Conservation (phyloP, 2,113 vertebrate genomes). For the Ceyx cyanopectus region DNA sequence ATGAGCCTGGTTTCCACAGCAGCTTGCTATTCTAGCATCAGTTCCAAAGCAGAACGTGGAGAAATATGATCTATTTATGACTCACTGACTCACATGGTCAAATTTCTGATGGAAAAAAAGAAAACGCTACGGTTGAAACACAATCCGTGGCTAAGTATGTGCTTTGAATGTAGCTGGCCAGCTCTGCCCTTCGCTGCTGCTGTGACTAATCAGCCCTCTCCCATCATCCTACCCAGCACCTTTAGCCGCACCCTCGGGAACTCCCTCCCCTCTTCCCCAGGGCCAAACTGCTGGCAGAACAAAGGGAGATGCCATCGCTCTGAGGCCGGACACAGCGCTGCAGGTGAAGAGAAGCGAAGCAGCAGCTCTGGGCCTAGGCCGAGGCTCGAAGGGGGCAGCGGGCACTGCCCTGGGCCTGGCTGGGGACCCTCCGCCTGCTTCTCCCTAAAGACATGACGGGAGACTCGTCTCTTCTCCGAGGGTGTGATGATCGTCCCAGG, state of each 20-base stretch:
- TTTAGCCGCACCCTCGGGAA: background rate
- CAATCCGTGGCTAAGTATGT: background rate
- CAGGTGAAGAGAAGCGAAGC: background rate
- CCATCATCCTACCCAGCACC: background rate
- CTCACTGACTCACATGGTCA: constrained; percentile 44
- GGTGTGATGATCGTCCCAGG: accelerated
- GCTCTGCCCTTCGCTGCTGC: background rate
- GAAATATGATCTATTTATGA: background rate
- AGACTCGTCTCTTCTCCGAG: accelerated
- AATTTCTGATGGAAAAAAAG: background rate
- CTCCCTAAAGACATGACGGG: accelerated
- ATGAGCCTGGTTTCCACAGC: background rate
- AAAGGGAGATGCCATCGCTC: background rate
- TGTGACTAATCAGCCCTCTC: background rate
- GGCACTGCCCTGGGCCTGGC: accelerated
- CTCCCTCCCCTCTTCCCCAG: background rate
- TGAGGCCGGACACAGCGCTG: accelerated
- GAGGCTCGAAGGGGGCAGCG: background rate
- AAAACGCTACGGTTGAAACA: background rate
- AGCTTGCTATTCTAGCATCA: background rate
- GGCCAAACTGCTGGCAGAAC: background rate
- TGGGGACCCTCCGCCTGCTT: background rate
- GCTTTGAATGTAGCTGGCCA: background rate
- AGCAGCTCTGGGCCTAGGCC: background rate
- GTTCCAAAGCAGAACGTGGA: background rate